Evolutionary conservation across 2,888 invertebrate genomes (phyloP).

Genomic region (Baccha elongata): DNA sequence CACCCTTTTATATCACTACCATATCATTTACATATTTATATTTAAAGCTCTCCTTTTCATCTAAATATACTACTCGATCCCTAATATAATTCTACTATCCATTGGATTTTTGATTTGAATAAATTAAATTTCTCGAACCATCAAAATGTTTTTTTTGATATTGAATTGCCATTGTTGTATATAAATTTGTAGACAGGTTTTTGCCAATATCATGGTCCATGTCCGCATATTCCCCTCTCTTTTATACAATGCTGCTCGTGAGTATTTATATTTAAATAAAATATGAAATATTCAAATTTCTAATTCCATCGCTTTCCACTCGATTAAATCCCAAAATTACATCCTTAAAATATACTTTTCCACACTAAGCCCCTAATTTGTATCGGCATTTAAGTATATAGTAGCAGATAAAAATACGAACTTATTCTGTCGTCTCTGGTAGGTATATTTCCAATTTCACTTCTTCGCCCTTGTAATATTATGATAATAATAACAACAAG

Average conservation of each 20-base stretch:
- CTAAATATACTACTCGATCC: not conserved
- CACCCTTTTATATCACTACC: conserved; percentile 10
- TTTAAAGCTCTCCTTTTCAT: not conserved
- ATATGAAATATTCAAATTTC: conserved; percentile 68
- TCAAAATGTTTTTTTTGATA: not conserved
- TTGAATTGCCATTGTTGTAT: not conserved
- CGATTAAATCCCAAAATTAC: conserved; percentile 70
- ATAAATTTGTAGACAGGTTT: conserved; percentile 11
- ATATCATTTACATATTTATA: conserved; percentile 36
- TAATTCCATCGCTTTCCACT: conserved; percentile 69
- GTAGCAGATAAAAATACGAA: conserved; percentile 27
- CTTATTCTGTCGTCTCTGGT: not conserved
- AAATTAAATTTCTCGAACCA: conserved; percentile 21
- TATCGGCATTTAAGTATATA: conserved; percentile 69
- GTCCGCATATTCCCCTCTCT: too few species aligned
- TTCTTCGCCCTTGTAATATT: not conserved
- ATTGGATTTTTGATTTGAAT: conserved; percentile 13
- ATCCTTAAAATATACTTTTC: conserved; percentile 56
- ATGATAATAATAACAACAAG: conserved; percentile 30
- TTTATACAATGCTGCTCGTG: too few species aligned
- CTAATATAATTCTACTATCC: not conserved
- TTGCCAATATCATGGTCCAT: not conserved
- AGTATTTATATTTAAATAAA: conserved; percentile 18
- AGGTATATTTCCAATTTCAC: not conserved
- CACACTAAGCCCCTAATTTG: conserved; percentile 69